Percentiles rank a stretch among this genome's conserved stretches.
Conservation (phyloP, 2,113 vertebrate genomes). For the Callithrix jacchus region DNA sequence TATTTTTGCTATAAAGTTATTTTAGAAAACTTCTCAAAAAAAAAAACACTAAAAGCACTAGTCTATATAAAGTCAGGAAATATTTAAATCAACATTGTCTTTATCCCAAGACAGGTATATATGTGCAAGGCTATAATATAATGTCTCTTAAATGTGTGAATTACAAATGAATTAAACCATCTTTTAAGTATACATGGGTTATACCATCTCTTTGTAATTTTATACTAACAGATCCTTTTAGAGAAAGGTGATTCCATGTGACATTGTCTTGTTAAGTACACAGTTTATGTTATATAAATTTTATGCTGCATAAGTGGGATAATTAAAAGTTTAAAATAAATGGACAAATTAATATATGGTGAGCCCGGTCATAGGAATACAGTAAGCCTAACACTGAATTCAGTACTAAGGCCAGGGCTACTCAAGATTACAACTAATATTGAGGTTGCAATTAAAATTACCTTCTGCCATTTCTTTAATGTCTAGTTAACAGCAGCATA, state of each 20-base stretch:
- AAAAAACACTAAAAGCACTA: slow-evolving; percentile 34
- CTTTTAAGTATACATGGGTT: slow-evolving; percentile 41
- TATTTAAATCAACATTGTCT: slow-evolving; percentile 40
- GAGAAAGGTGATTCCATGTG: slow-evolving; percentile 32
- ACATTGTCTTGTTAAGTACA: slow-evolving; percentile 28
- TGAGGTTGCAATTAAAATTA: slow-evolving; percentile 50
- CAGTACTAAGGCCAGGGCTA: slow-evolving; percentile 46
- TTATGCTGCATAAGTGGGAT: not conserved
- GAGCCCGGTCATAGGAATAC: slow-evolving; percentile 30
- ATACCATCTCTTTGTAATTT: slow-evolving; percentile 51
- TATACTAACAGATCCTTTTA: slow-evolving; percentile 52
- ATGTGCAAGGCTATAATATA: slow-evolving; percentile 14
- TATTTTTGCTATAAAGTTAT: slow-evolving; percentile 43
- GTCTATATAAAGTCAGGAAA: slow-evolving; percentile 45
- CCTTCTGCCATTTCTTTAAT: slow-evolving; percentile 51
- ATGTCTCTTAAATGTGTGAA: slow-evolving; percentile 37
- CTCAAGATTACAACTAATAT: slow-evolving; percentile 46
- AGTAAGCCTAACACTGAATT: slow-evolving; percentile 51
- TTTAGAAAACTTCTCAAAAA: slow-evolving; percentile 31
- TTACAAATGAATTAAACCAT: slow-evolving; percentile 48
- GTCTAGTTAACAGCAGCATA: slow-evolving; percentile 62
- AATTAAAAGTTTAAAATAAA: slow-evolving; percentile 64
- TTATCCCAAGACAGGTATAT: not conserved
- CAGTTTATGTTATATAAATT: slow-evolving; percentile 38
- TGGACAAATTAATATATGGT: not conserved